phyloP scores from a whole-genome alignment of 2,888 invertebrate genomes.

The Harpagoxenus sublaevis region DNA sequence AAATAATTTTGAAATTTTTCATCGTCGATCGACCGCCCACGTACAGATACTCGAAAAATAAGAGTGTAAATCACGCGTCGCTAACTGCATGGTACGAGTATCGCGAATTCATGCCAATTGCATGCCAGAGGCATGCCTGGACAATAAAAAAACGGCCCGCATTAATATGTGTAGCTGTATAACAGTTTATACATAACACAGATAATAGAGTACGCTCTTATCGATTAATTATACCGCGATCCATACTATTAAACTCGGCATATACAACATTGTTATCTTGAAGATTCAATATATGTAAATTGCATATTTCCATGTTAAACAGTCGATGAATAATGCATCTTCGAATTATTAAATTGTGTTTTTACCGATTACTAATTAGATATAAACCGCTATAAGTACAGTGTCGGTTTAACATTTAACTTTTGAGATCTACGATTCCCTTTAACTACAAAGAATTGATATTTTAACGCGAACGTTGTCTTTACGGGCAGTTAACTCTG shows the following conservation, averaged over 20 bases:
- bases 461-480: background rate
- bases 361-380: background rate
- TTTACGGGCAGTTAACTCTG: constrained; percentile 1
- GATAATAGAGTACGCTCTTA: background rate
- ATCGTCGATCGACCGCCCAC: background rate
- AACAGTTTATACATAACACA: constrained; percentile 16
- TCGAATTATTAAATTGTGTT: background rate
- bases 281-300: background rate
- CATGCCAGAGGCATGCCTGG: background rate
- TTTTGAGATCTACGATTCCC: background rate
- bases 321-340: background rate
- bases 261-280: background rate
- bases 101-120: background rate
- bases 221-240: constrained; percentile 10
- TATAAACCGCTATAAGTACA: background rate
- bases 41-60: background rate
- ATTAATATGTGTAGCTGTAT: constrained; percentile 1
- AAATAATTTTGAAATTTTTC: background rate
- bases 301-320: background rate
- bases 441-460: background rate
- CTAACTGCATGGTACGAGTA: background rate
- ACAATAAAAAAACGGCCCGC: background rate
- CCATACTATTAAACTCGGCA: background rate
- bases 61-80: background rate
- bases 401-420: background rate